Conservation (phyloP, 2,888 invertebrate species). For the Panopea generosa region DNA sequence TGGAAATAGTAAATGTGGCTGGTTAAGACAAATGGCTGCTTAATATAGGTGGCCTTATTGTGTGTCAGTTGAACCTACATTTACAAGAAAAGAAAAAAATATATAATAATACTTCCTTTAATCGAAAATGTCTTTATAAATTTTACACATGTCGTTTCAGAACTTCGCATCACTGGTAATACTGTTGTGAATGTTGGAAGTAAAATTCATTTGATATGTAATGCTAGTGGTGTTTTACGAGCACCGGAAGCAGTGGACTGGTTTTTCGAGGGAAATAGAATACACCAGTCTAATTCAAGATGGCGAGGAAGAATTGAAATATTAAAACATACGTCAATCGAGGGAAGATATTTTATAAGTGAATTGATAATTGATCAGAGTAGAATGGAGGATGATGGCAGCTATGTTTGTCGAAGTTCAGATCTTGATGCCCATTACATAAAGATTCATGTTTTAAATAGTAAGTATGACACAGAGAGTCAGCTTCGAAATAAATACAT, state of each 20-base stretch:
- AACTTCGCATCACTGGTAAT: slow-evolving; percentile 67
- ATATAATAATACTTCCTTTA: too few relatives aligned
- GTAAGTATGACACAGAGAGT: too few relatives aligned
- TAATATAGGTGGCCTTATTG: too few relatives aligned
- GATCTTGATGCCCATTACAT: slow-evolving; percentile 63
- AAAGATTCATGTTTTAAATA: slow-evolving; percentile 66
- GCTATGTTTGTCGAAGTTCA: slow-evolving; percentile 67
- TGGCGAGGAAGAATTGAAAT: slow-evolving; percentile 59
- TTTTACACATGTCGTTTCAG: slow-evolving; percentile 56
- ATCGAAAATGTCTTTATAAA: too few relatives aligned
- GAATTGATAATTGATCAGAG: slow-evolving; percentile 62
- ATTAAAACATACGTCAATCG: slow-evolving; percentile 44
- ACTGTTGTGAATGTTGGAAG: slow-evolving; percentile 70
- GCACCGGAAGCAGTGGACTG: slow-evolving; percentile 77
- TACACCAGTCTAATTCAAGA: slow-evolving; percentile 51
- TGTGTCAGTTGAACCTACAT: too few relatives aligned
- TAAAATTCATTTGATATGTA: slow-evolving; percentile 71
- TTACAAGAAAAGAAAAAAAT: too few relatives aligned
- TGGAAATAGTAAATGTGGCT: too few relatives aligned
- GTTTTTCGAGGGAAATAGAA: slow-evolving; percentile 73
- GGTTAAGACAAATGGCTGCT: too few relatives aligned
- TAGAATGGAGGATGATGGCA: slow-evolving; percentile 58
- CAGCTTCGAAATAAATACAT: not conserved
- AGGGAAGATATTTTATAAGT: slow-evolving; percentile 62
- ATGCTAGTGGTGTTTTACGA: slow-evolving; percentile 73